Evolutionary conservation across 2,113 vertebrate species (phyloP).

Genomic region (Mormyrus iriodes): DNA sequence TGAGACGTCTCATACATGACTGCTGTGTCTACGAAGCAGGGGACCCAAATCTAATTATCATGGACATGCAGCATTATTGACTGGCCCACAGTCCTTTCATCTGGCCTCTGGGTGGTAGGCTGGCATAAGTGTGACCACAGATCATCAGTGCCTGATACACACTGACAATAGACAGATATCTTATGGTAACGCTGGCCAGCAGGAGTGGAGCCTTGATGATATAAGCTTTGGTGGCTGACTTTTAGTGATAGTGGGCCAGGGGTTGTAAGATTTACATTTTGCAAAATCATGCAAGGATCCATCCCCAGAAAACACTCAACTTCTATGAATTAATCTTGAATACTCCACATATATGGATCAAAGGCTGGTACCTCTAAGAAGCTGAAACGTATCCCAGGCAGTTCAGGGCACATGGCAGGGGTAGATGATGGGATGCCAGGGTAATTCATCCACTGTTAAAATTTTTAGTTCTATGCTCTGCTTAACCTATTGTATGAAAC

Average conservation of each 20-base stretch:
- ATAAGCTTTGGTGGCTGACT: neutral
- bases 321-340: neutral
- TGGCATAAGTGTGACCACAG: neutral
- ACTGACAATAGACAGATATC: slow-evolving; percentile 6
- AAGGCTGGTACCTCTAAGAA: neutral
- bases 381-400: neutral
- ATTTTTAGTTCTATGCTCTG: neutral
- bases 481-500: neutral
- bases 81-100: slow-evolving; percentile 43
- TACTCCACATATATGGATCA: neutral
- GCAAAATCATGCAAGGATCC: neutral
- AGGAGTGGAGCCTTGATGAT: neutral
- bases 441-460: neutral
- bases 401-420: neutral
- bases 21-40: neutral
- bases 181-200: neutral
- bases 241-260: neutral
- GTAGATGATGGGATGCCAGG: neutral
- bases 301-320: neutral
- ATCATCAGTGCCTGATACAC: slow-evolving; percentile 12
- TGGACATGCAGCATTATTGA: slow-evolving; percentile 39
- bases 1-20: neutral
- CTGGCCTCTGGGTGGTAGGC: slow-evolving; percentile 17
- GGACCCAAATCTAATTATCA: neutral
- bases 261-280: neutral